Conservation (phyloP, 2,113 vertebrate species). For the Perccottus glenii region DNA sequence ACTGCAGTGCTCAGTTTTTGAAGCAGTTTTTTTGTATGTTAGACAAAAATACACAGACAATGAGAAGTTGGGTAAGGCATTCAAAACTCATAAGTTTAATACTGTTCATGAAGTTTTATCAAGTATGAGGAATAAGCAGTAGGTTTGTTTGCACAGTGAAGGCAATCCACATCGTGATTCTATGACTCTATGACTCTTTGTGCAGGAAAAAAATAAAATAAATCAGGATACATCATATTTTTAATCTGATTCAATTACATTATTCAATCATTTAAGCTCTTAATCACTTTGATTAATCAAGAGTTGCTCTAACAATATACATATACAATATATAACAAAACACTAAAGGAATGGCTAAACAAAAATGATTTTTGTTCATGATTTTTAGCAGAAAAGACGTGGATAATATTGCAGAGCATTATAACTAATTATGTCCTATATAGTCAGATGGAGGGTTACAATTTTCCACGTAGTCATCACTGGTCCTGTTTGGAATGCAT, state of each 20-base stretch:
- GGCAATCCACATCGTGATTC: constrained; percentile 37
- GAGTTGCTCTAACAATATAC: too few species aligned
- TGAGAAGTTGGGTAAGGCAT: too few species aligned
- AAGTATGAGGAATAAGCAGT: neutral
- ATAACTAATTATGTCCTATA: neutral
- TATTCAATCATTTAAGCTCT: too few species aligned
- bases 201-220: too few species aligned
- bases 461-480: neutral
- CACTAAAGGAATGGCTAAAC: neutral
- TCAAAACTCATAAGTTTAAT: too few species aligned
- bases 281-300: too few species aligned
- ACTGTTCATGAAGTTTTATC: neutral
- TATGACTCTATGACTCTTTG: neutral
- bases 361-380: neutral
- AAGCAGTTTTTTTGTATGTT: neutral
- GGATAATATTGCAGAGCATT: neutral
- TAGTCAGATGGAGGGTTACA: too few species aligned
- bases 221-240: too few species aligned
- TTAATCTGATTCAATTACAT: too few species aligned
- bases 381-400: neutral
- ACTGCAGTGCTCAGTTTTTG: neutral
- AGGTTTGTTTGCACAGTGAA: neutral
- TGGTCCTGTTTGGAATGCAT: neutral
- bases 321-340: neutral
- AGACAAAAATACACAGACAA: neutral